Evolutionary conservation across 2,113 vertebrate species (phyloP), one percentile per base, ranked within the genome.

Genomic region (Tragelaphus scriptus): DNA sequence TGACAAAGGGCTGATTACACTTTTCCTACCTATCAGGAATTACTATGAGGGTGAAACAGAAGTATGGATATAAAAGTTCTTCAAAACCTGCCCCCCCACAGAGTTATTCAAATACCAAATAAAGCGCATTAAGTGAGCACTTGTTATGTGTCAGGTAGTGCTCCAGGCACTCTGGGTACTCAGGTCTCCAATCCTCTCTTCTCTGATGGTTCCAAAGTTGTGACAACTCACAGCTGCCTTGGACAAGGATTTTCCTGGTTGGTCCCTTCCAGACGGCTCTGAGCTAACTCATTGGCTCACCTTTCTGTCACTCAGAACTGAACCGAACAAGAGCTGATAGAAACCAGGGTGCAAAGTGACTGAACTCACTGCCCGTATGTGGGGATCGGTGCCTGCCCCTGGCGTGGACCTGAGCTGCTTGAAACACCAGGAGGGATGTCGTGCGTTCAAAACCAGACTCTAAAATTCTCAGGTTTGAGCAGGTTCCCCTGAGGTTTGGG

Each of bases 371-470:
- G 55, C 26, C 56, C 9, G 12, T 55, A 2, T 44, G 6, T 65
- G 49, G 6, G 19, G 23, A 56, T 40, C 0, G 0, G 7, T 6
- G 23, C 12, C 2, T 2, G 15, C 40, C 32, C 36, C 55, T 40
- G 23, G 5, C 11, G 3, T 25, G 47, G 25, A 55, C 26, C 26
- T 59, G 51, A 16, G 87, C 51, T 44, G 14, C 61, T 0, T 14
- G 5, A 36, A 56, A 30, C 25, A 63, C 36, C 26, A 51, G 53
- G 7, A 59, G 47, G 8, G 6, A 61, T 47, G 23, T 3, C 2
- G 0, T 44, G 23, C 17, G 1, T 13, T 59, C 77, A 36, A 55
- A 91, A 19, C 10, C 0, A n/a, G 77, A 21, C 5, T 84, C 28
- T 23, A 26, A 68, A 65, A 65, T 79, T 71, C 61, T 91, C 12